Evolutionary conservation across 2,888 invertebrate genomes (phyloP).

Genomic region (Caradrina kadenii): DNA sequence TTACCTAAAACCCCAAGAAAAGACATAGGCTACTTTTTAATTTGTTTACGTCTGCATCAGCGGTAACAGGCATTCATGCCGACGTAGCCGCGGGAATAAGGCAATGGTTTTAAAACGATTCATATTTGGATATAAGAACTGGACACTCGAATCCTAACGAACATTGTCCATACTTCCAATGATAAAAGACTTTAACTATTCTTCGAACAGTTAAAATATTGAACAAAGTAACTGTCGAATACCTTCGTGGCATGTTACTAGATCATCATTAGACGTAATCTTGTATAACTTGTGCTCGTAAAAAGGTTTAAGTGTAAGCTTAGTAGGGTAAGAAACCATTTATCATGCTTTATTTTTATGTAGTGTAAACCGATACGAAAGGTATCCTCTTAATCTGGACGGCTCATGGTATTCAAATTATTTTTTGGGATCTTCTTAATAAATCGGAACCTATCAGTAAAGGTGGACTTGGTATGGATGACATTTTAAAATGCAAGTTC

Average conservation of each 20-base stretch:
- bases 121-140: not conserved
- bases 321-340: slow-evolving; percentile 38
- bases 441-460: not conserved
- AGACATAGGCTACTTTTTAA: too few species aligned
- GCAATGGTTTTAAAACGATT: not conserved
- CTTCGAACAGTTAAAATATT: slow-evolving; percentile 14
- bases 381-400: not conserved
- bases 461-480: too few species aligned
- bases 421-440: slow-evolving; percentile 3
- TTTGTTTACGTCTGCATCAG: too few species aligned
- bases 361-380: slow-evolving; percentile 3
- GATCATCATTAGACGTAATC: slow-evolving; percentile 26
- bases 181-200: not conserved
- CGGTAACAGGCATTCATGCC: too few species aligned
- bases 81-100: too few species aligned
- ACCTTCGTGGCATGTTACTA: slow-evolving; percentile 18
- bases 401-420: not conserved
- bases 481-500: not conserved
- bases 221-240: not conserved
- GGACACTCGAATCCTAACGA: not conserved
- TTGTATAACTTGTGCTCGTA: slow-evolving; percentile 18
- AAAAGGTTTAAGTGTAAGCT: slow-evolving; percentile 45
- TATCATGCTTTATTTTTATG: slow-evolving; percentile 50
- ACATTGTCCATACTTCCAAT: not conserved
- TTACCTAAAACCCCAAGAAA: too few species aligned